Evolutionary conservation across 2,113 vertebrate species (phyloP).

Genomic region (Oryctolagus cuniculus): DNA sequence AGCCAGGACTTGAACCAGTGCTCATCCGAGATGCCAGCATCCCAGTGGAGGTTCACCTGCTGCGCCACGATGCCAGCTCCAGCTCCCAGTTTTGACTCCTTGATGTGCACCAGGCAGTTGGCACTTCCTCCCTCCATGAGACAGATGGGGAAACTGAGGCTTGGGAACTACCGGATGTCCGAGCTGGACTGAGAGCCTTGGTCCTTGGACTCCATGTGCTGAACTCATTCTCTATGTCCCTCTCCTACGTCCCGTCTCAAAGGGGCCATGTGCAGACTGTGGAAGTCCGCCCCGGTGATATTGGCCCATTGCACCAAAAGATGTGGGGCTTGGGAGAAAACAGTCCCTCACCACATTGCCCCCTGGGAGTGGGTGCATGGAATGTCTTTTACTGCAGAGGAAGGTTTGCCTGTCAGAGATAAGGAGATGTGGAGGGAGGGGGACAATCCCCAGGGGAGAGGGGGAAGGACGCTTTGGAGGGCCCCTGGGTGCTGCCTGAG

Average conservation of each 20-base stretch:
- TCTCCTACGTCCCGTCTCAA: not conserved
- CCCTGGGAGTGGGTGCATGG: not conserved
- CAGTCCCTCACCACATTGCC: no score
- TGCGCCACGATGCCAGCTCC: no score
- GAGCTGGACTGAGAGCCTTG: not conserved
- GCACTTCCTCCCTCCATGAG: not conserved
- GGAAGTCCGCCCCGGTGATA: not conserved
- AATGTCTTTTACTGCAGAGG: constrained; percentile 1
- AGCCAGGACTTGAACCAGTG: no score
- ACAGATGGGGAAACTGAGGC: constrained; percentile 20
- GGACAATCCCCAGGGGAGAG: not conserved
- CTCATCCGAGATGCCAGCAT: no score
- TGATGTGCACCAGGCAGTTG: no score
- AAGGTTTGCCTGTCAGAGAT: constrained; percentile 27
- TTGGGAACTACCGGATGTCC: not conserved
- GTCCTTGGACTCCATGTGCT: not conserved
- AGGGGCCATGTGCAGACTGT: not conserved
- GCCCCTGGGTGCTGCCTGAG: not conserved
- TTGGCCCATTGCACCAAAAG: not conserved
- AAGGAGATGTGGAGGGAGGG: not conserved
- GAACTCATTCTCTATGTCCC: not conserved
- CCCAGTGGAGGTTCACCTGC: no score
- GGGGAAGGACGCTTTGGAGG: not conserved
- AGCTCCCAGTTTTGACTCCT: not conserved
- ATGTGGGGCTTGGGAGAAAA: not conserved